Percentiles rank a stretch among this genome's conserved stretches.
Evolutionary conservation across 2,888 invertebrate species (phyloP).

Genomic region (Geophilus truncorum): DNA sequence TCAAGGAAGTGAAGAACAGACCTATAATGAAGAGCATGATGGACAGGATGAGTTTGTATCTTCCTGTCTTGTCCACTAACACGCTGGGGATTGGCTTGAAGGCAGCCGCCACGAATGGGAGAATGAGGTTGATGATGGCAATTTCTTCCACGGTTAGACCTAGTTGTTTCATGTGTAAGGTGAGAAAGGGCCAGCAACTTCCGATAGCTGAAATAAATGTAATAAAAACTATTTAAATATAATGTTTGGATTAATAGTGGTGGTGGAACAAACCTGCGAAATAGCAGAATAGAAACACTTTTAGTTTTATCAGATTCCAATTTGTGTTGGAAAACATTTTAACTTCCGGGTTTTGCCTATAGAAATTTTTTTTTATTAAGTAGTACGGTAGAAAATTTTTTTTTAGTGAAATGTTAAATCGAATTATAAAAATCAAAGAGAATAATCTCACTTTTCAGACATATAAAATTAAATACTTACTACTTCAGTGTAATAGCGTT

Average conservation of each 20-base stretch:
- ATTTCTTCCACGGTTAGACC: slow-evolving; percentile 71
- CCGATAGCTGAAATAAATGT: not conserved
- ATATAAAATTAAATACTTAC: too few relatives aligned
- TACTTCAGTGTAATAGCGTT: too few relatives aligned
- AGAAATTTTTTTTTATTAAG: too few relatives aligned
- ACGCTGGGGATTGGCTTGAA: slow-evolving; percentile 73
- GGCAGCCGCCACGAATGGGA: slow-evolving; percentile 71
- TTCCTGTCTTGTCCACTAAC: slow-evolving; percentile 67
- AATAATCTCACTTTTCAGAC: too few relatives aligned
- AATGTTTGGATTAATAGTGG: not conserved
- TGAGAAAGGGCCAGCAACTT: slow-evolving; percentile 66
- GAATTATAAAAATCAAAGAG: too few relatives aligned
- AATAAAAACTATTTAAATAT: not conserved
- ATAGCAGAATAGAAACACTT: not conserved
- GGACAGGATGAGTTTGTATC: slow-evolving; percentile 46
- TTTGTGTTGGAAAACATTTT: not conserved
- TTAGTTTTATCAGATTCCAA: not conserved
- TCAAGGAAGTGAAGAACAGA: slow-evolving; percentile 44
- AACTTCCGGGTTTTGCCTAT: too few relatives aligned
- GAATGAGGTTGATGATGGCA: slow-evolving; percentile 69
- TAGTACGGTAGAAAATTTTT: too few relatives aligned
- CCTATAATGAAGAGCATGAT: slow-evolving; percentile 45
- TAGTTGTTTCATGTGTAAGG: slow-evolving; percentile 67
- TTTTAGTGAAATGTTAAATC: too few relatives aligned
- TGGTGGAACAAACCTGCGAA: not conserved